Percentiles rank a stretch among this genome's conserved stretches.
These are phyloP conservation scores for Drosophila miranda DNA, from an alignment of 1,140 invertebrate species.

Conservation along the genomic window DNA sequence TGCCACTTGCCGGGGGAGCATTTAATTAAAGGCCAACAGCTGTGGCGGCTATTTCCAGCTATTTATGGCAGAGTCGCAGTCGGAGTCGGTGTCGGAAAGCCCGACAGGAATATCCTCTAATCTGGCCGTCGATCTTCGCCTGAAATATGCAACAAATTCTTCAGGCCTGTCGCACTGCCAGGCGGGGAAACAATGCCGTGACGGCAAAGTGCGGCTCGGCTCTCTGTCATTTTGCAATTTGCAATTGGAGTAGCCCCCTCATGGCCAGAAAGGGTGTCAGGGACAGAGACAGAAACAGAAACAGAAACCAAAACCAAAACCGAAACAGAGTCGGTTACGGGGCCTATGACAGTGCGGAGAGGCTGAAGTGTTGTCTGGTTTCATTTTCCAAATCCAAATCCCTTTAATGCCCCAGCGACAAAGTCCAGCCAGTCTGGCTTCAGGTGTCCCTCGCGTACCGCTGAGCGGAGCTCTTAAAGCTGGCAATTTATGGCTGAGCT, in stretches of 20 bases:
- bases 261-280: constrained; percentile 39
- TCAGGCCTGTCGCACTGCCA: constrained; percentile 40
- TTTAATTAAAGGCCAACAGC: constrained; percentile 67
- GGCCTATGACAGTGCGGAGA: constrained; percentile 1
- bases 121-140: constrained; percentile 25
- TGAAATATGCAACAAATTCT: constrained; percentile 55
- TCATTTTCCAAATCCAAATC: constrained; percentile 52
- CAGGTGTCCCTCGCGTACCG: constrained; percentile 48
- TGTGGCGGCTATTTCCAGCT: constrained; percentile 39
- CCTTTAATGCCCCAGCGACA: constrained; percentile 50
- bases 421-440: constrained; percentile 46
- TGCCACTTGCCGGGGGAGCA: constrained; percentile 51
- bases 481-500: constrained; percentile 72
- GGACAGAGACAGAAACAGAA: constrained; percentile 23
- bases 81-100: constrained; percentile 7
- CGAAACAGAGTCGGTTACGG: neutral
- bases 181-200: constrained; percentile 55
- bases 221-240: constrained; percentile 62
- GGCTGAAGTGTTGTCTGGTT: constrained; percentile 28
- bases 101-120: constrained; percentile 27
- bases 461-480: constrained; percentile 58
- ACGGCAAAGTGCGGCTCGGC: constrained; percentile 7
- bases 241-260: constrained; percentile 57
- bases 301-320: no score
- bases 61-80: constrained; percentile 43